Conservation (phyloP, 1,140 invertebrate genomes). For the Halictus rubicundus region DNA sequence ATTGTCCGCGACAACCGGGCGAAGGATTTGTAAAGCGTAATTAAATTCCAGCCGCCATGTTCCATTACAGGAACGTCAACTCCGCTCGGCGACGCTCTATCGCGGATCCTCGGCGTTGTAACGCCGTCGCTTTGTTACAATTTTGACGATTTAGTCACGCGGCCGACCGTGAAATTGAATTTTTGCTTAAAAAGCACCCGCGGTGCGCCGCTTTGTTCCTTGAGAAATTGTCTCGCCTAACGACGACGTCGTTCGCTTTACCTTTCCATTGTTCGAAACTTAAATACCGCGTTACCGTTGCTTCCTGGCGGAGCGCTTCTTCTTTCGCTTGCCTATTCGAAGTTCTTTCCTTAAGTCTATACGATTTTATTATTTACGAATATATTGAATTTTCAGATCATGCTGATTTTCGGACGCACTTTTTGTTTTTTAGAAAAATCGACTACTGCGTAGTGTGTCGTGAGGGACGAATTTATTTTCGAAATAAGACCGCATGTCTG, state of each 20-base stretch:
- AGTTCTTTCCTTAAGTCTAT: too few species aligned
- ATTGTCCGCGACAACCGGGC: conserved; percentile 52
- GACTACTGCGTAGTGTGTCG: not conserved
- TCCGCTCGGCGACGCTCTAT: conserved; percentile 11
- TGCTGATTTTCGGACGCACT: too few species aligned
- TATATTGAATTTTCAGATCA: too few species aligned
- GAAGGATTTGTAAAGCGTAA: conserved; percentile 54
- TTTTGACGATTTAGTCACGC: conserved; percentile 45
- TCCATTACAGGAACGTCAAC: conserved; percentile 40
- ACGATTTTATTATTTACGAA: too few species aligned
- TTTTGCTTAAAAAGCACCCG: conserved; percentile 20
- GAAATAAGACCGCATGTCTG: conserved; percentile 23
- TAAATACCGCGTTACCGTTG: not conserved
- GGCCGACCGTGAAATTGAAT: conserved; percentile 19
- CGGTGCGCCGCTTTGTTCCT: not conserved
- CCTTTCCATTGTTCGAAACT: not conserved
- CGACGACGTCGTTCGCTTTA: not conserved
- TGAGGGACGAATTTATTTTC: conserved; percentile 32
- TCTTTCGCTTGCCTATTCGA: too few species aligned
- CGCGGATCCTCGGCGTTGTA: conserved; percentile 31
- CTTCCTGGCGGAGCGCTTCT: not conserved
- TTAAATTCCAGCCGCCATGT: conserved; percentile 48
- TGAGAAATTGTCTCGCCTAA: not conserved
- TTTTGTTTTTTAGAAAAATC: too few species aligned
- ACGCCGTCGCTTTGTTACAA: conserved; percentile 21